A percentile compares a stretch with the other conserved stretches of the same genome.
phyloP scores from a whole-genome alignment of 2,113 vertebrate genomes.

The Ptyas mucosa region DNA sequence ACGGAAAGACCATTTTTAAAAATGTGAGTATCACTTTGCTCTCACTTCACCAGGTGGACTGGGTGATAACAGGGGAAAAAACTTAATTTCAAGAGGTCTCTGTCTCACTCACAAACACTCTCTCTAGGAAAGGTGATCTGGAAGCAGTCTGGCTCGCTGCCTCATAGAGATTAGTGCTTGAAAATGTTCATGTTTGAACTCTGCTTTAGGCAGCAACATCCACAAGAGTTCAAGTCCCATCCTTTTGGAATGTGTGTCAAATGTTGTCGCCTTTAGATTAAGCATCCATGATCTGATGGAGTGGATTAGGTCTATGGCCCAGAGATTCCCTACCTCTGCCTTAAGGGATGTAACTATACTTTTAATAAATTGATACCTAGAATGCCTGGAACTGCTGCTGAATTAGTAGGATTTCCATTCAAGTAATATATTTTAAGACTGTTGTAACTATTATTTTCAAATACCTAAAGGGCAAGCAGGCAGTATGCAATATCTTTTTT shows the following conservation, averaged over 20 bases:
- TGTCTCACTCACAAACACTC: not conserved
- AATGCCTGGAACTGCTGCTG: not conserved
- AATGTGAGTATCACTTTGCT: not conserved
- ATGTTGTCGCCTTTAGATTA: not conserved
- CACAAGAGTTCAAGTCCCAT: not conserved
- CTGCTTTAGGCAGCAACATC: not conserved
- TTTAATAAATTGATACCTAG: too few species aligned
- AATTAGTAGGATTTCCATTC: not conserved
- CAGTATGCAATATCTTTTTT: not conserved
- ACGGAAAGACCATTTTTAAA: not conserved
- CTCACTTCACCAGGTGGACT: not conserved
- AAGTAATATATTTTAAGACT: not conserved
- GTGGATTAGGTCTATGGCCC: not conserved
- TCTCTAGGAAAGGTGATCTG: not conserved
- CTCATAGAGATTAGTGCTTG: not conserved
- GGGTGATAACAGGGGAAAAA: not conserved
- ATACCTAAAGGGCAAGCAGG: not conserved
- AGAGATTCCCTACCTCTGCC: too few species aligned
- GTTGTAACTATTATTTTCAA: not conserved
- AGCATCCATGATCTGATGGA: not conserved
- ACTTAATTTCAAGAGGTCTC: not conserved
- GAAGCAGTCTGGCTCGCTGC: not conserved
- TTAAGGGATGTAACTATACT: not conserved
- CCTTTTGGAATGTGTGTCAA: not conserved
- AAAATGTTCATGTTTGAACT: not conserved